Conservation (phyloP, 2,888 invertebrate genomes). For the Cheilosia pagana region DNA sequence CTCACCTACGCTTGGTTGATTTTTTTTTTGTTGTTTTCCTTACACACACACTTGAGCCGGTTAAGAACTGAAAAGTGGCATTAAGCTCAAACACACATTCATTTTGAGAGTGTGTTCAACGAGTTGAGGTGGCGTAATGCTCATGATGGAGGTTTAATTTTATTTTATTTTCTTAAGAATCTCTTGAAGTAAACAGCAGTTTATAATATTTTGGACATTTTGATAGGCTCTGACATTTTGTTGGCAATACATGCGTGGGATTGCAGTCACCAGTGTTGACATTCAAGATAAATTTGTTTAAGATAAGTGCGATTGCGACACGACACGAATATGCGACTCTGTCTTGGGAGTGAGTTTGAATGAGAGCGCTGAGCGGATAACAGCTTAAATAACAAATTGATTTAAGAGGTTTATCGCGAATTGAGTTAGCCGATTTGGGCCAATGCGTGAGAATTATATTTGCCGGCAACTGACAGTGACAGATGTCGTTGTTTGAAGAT, state of each 20-base stretch:
- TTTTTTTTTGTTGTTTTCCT: slow-evolving; percentile 6
- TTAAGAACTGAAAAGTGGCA: slow-evolving; percentile 53
- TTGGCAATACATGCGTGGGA: slow-evolving; percentile 61
- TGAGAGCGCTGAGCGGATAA: slow-evolving; percentile 22
- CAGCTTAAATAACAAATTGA: slow-evolving; percentile 59
- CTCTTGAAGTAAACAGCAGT: slow-evolving; percentile 24
- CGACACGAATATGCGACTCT: slow-evolving; percentile 31
- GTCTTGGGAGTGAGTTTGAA: slow-evolving; percentile 20
- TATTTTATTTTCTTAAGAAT: slow-evolving; percentile 36
- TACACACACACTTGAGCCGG: slow-evolving; percentile 11
- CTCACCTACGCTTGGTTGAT: slow-evolving; percentile 56
- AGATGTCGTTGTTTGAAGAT: too few species aligned
- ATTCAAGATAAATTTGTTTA: slow-evolving; percentile 69
- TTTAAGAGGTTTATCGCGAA: slow-evolving; percentile 61
- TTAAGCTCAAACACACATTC: slow-evolving; percentile 20
- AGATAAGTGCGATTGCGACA: slow-evolving; percentile 72
- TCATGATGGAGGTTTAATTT: background rate
- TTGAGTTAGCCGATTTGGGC: slow-evolving; percentile 23
- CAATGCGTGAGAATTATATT: slow-evolving; percentile 43
- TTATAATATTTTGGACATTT: slow-evolving; percentile 65
- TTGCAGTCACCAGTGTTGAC: slow-evolving; percentile 59
- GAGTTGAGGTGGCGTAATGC: slow-evolving; percentile 46
- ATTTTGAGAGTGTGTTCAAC: slow-evolving; percentile 23
- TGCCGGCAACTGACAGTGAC: too few species aligned
- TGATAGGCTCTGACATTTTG: slow-evolving; percentile 70